phyloP scores from a whole-genome alignment of 1,140 invertebrate species.

The Drosophila ogumai region DNA sequence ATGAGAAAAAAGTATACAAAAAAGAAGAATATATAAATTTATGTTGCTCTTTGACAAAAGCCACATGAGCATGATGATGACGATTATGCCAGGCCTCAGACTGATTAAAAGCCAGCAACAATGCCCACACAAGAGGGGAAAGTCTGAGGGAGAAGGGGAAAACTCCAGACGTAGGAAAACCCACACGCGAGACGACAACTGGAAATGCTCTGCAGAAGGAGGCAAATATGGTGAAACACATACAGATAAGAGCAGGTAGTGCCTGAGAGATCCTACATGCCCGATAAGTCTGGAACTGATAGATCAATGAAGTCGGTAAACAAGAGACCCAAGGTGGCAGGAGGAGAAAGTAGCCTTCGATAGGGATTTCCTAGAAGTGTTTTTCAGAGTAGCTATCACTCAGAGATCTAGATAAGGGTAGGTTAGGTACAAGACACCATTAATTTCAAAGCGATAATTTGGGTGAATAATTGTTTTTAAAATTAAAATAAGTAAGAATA shows the following conservation, averaged over 20 bases:
- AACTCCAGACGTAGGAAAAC: slow-evolving; percentile 42
- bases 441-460: slow-evolving; percentile 2
- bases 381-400: slow-evolving; percentile 16
- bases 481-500: not conserved
- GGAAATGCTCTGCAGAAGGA: slow-evolving; percentile 15
- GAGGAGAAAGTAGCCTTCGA: slow-evolving; percentile 25
- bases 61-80: slow-evolving; percentile 45
- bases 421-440: not conserved
- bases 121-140: slow-evolving; percentile 42
- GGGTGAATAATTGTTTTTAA: not conserved
- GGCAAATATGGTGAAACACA: slow-evolving; percentile 1
- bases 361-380: slow-evolving; percentile 39
- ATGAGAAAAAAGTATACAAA: slow-evolving; percentile 1
- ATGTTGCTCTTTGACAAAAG: slow-evolving; percentile 60
- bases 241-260: slow-evolving; percentile 55
- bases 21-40: slow-evolving; percentile 47
- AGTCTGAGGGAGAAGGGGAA: slow-evolving; percentile 13
- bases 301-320: slow-evolving; percentile 45
- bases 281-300: slow-evolving; percentile 30
- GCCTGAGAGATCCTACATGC: slow-evolving; percentile 28
- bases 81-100: slow-evolving; percentile 62
- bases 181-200: slow-evolving; percentile 21
- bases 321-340: not conserved
- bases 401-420: slow-evolving; percentile 21
- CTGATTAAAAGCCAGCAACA: slow-evolving; percentile 69